These are phyloP conservation scores for Grallaria varia DNA, from an alignment of 2,113 vertebrate genomes.

Conservation along the genomic window DNA sequence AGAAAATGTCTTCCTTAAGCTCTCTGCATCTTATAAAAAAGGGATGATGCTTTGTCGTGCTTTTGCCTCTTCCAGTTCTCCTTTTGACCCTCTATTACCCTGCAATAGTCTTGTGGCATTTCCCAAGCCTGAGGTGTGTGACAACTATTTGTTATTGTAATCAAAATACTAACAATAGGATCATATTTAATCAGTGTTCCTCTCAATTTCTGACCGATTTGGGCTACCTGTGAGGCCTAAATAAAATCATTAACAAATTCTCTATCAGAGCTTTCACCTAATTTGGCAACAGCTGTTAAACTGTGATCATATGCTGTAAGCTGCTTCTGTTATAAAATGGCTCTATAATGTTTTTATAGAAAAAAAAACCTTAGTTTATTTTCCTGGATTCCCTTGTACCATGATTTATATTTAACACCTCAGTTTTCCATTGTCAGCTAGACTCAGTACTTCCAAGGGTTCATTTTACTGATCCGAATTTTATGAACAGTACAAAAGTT, in stretches of 20 bases:
- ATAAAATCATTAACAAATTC: not conserved
- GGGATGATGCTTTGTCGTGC: not conserved
- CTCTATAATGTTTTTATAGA: not conserved
- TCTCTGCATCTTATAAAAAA: not conserved
- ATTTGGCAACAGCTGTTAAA: constrained; percentile 36
- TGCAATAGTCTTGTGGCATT: not conserved
- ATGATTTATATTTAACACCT: not conserved
- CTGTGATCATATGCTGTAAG: not conserved
- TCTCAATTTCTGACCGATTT: not conserved
- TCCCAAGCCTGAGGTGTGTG: not conserved
- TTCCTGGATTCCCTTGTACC: not conserved
- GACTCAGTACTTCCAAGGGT: not conserved
- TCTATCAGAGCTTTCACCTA: not conserved
- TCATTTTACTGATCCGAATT: constrained; percentile 2
- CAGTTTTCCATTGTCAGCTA: constrained; percentile 18
- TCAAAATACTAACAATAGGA: not conserved
- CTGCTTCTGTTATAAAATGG: not conserved
- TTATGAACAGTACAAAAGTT: not conserved
- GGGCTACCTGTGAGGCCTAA: not conserved
- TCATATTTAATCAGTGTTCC: not conserved
- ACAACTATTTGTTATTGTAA: not conserved
- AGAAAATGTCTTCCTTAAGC: not conserved
- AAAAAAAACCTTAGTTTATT: not conserved
- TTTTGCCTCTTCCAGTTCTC: not conserved
- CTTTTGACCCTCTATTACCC: not conserved